Percentiles rank a stretch among this genome's conserved stretches.
Conservation (phyloP, 2,113 vertebrate genomes). For the Hippocampus abdominalis region DNA sequence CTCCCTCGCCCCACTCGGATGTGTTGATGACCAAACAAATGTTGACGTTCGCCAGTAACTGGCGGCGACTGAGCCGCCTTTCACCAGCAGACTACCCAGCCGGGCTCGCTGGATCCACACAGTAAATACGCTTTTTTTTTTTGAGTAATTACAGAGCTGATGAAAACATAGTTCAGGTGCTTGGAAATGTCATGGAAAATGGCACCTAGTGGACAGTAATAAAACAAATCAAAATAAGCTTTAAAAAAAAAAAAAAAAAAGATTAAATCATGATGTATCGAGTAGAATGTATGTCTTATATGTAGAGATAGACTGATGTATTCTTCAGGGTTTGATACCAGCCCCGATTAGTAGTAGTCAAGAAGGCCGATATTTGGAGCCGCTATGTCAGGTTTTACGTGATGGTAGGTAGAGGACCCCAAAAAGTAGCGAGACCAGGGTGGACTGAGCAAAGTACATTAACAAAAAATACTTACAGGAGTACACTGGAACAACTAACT, state of each 20-base stretch:
- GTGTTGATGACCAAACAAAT: conserved; percentile 63
- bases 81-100: conserved; percentile 11
- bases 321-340: too few relatives aligned
- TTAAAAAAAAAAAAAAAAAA: not conserved
- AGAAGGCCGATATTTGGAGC: too few relatives aligned
- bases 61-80: conserved; percentile 48
- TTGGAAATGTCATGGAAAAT: not conserved
- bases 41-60: conserved; percentile 57
- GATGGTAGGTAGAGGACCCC: too few relatives aligned
- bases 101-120: conserved; percentile 3
- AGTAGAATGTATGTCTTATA: not conserved
- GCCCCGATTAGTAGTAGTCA: too few relatives aligned
- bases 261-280: not conserved
- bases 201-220: not conserved
- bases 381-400: too few relatives aligned
- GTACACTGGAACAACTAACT: too few relatives aligned
- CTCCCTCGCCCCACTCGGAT: conserved; percentile 22
- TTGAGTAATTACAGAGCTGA: not conserved
- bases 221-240: not conserved
- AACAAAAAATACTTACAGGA: too few relatives aligned
- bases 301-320: not conserved
- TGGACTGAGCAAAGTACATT: too few relatives aligned
- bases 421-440: too few relatives aligned
- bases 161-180: not conserved
- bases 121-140: not conserved